These are phyloP conservation scores for Phania funesta DNA, from an alignment of 2,888 invertebrate species.

Conservation along the genomic window DNA sequence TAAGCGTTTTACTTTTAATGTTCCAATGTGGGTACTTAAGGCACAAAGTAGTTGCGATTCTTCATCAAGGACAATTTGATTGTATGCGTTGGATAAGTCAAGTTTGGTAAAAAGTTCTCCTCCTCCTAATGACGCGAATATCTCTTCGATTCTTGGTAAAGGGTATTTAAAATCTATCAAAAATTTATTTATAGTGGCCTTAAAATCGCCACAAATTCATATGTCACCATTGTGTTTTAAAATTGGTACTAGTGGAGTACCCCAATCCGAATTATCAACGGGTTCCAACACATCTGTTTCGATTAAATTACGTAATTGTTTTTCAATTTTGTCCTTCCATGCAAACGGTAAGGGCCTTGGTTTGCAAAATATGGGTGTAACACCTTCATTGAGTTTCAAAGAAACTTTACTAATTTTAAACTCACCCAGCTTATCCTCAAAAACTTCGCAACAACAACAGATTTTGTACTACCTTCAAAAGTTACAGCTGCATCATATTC, in stretches of 20 bases:
- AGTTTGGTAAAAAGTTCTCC: neutral
- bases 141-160: neutral
- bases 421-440: no score
- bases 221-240: neutral
- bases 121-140: neutral
- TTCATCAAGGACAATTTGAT: neutral
- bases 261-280: no score
- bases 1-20: slow-evolving; percentile 56
- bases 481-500: slow-evolving; percentile 2
- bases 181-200: neutral
- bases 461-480: slow-evolving; percentile 1
- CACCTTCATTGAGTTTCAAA: no score
- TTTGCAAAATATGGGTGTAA: no score
- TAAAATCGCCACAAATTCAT: neutral
- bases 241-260: no score
- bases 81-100: neutral
- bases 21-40: slow-evolving; percentile 25
- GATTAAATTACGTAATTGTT: no score
- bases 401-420: no score
- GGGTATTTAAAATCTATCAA: neutral
- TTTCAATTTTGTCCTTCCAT: no score
- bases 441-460: neutral
- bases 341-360: no score
- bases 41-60: no score
- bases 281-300: no score